Percentiles rank a stretch among this genome's conserved stretches.
Evolutionary conservation across 2,797 vertebrate species (phyloP).

Genomic region (Clarias laeviceps): DNA sequence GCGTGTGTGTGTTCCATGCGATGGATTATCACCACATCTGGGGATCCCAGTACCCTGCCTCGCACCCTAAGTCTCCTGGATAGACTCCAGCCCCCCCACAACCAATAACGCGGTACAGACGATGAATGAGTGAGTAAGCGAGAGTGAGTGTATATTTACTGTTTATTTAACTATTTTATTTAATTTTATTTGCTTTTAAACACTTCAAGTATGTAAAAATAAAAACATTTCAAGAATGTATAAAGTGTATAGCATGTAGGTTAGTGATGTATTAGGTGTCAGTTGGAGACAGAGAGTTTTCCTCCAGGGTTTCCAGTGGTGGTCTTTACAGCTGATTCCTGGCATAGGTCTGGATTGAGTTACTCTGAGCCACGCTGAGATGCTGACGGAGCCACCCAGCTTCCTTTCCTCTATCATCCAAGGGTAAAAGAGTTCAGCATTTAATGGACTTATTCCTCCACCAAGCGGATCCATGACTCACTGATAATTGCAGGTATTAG

Average conservation of each 20-base stretch:
- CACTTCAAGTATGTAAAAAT: background rate
- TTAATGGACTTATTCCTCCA: slow-evolving; percentile 11
- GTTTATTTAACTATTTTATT: background rate
- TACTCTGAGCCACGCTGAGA: slow-evolving; percentile 59
- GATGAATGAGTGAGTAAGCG: no score
- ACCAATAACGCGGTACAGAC: no score
- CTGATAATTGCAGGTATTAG: slow-evolving; percentile 45
- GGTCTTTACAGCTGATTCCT: slow-evolving; percentile 66
- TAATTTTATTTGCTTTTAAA: background rate
- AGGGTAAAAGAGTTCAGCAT: slow-evolving; percentile 28
- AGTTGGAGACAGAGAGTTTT: slow-evolving; percentile 30
- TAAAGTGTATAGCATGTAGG: background rate
- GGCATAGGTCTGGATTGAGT: slow-evolving; percentile 61
- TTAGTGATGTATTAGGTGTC: no score
- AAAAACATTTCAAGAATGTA: background rate
- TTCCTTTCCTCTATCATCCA: slow-evolving; percentile 57
- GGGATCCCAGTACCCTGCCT: no score
- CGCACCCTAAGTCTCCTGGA: no score
- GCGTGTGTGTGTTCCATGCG: background rate
- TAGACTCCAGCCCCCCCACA: no score
- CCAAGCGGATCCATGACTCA: slow-evolving; percentile 21
- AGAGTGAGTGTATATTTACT: background rate
- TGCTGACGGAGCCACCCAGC: slow-evolving; percentile 71
- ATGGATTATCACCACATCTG: no score
- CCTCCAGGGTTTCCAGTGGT: slow-evolving; percentile 57